A percentile compares a stretch with the other conserved stretches of the same genome.
phyloP scores from a whole-genome alignment of 2,888 invertebrate genomes.

The Stegana nigrithorax region DNA sequence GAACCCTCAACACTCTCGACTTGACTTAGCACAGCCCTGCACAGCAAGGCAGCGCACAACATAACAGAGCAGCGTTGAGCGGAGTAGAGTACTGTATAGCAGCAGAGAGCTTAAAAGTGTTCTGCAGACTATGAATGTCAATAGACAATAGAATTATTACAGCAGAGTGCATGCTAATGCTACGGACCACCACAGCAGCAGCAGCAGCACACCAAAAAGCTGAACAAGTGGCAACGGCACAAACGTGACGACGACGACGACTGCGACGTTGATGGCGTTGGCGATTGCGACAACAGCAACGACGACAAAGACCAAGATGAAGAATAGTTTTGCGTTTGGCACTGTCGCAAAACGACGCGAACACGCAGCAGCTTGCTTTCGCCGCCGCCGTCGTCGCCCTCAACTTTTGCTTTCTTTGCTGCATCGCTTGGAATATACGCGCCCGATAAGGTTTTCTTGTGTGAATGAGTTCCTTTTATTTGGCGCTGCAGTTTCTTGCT shows the following conservation, averaged over 20 bases:
- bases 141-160: constrained; percentile 51
- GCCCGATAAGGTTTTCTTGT: background rate
- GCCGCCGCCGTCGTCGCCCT: background rate
- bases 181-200: too few species aligned
- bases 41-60: background rate
- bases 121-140: constrained; percentile 51
- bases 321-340: constrained; percentile 54
- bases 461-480: background rate
- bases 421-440: background rate
- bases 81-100: too few species aligned
- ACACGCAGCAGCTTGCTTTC: background rate
- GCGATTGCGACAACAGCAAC: background rate
- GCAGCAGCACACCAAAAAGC: background rate
- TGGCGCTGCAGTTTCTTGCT: too few species aligned
- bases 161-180: constrained; percentile 36
- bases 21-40: background rate
- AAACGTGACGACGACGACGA: background rate
- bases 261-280: background rate
- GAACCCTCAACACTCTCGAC: background rate
- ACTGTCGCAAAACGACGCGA: background rate
- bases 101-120: constrained; percentile 28
- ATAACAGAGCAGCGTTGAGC: background rate
- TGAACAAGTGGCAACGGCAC: too few species aligned
- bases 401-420: background rate
- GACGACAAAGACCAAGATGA: constrained; percentile 36